Base-by-base conservation (phyloP, 2,797 vertebrate species). In the Columba guinea region DNA sequence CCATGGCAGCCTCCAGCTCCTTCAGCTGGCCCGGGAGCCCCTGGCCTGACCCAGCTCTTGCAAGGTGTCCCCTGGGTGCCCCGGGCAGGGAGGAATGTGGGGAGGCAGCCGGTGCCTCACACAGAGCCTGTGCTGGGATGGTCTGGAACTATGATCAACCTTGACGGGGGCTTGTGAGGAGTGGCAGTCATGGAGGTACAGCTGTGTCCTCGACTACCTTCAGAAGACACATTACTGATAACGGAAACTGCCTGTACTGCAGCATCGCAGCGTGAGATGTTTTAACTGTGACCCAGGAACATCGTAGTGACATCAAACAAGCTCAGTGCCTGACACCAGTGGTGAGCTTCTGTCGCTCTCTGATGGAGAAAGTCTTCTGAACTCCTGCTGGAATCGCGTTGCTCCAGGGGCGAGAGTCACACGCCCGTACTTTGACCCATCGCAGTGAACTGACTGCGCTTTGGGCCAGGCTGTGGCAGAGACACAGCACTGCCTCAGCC, bases 371-470 rank as follows among this genome's bases (percentile, higher is more conserved):
- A 49, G 37, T 87, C 52, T 59, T 88, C 83, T 84, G 94, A 95
- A 69, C 85, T 86, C 41, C 65, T 65, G 84, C 67, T 65, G 55
- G 51, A 82, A 68, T 73, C 3, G 1, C 3, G 1, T 44, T 73
- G 59, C 35, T 93, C 59, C 32, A 39, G 65, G 59, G 35, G 24
- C 2, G 9, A 77, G 41, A 91, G 75, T 83, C 21, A 81, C 98
- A 98, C 96, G 99, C 98, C 98, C 95, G 98, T 98, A 79, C 99
- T 98, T 97, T 99, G 99, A 91, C 98, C 98, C 46, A 98, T 94
- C 18, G 94, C 95, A 80, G 98, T 98, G 96, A 99, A 98, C 22
- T 58, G 98, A 81, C 94, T 98, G 98, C 98, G 98, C 70, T 97
- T 96, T 63, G 97, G 95, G 97, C 98, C 99, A 97, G 52, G 96